These are phyloP conservation scores for Pseudocheirus occidentalis DNA, from an alignment of 2,797 vertebrate genomes.

Conservation along the genomic window DNA sequence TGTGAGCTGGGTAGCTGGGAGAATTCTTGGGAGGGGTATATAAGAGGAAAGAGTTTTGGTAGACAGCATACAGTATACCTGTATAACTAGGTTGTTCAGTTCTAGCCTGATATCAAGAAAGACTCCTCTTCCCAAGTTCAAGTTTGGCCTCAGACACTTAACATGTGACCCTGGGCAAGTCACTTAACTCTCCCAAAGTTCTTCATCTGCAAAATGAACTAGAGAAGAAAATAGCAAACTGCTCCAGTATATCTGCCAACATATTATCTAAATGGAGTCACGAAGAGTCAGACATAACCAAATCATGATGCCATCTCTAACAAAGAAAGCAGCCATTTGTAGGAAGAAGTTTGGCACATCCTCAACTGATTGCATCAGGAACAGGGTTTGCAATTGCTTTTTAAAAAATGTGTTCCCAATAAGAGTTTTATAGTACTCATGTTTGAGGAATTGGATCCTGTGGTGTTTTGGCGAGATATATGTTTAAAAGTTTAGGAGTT, in stretches of 20 bases:
- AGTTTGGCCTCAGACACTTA: not conserved
- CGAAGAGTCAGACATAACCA: not conserved
- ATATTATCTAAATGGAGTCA: not conserved
- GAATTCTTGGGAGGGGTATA: not conserved
- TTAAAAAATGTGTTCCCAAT: not conserved
- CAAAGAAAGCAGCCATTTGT: not conserved
- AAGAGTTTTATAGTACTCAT: not conserved
- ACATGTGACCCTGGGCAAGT: not conserved
- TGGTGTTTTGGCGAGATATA: not conserved
- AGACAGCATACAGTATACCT: not conserved
- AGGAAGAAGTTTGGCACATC: not conserved
- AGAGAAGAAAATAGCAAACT: not conserved
- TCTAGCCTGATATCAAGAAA: not conserved
- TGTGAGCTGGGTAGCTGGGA: not conserved
- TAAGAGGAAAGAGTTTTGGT: not conserved
- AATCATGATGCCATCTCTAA: not conserved
- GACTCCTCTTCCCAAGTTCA: not conserved
- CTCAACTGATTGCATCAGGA: not conserved
- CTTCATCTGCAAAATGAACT: not conserved
- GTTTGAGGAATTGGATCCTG: slow-evolving; percentile 26
- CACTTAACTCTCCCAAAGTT: not conserved
- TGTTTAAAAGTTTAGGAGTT: slow-evolving; percentile 48
- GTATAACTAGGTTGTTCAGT: not conserved
- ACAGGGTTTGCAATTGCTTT: not conserved
- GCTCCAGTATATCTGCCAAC: not conserved